phyloP scores from a whole-genome alignment of 1,140 invertebrate genomes.

The Heliconius melpomene region DNA sequence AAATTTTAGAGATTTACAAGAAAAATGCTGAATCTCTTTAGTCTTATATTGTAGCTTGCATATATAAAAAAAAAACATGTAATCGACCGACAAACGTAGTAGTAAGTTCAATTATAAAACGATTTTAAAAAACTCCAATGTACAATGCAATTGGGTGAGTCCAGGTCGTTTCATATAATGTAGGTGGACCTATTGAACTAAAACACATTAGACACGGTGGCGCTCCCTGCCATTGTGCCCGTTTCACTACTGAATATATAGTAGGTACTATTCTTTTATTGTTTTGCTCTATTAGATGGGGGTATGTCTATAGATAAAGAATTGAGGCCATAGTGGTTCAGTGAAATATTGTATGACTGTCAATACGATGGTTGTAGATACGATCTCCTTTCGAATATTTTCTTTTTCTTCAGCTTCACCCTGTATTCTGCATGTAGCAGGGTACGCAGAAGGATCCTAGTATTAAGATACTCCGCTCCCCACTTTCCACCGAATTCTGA shows the following conservation, averaged over 20 bases:
- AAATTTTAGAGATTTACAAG: no score
- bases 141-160: background rate
- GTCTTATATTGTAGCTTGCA: no score
- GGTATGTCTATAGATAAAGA: background rate
- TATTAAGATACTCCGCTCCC: no score
- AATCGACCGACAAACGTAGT: background rate
- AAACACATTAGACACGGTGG: conserved; percentile 21
- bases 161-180: conserved; percentile 9
- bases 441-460: no score
- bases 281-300: background rate
- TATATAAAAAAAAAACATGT: background rate
- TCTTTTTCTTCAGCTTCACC: no score
- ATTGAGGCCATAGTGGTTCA: background rate
- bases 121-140: background rate
- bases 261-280: background rate
- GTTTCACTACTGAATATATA: background rate
- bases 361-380: no score
- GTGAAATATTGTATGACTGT: background rate
- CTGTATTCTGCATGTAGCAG: no score
- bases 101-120: background rate
- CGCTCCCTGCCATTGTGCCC: conserved; percentile 1
- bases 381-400: no score
- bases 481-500: no score
- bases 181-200: conserved; percentile 17
- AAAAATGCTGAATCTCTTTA: no score